Percentiles rank a stretch among this genome's conserved stretches.
Evolutionary conservation across 1,140 invertebrate species (phyloP).

Genomic region (Caenorhabditis tropicalis): DNA sequence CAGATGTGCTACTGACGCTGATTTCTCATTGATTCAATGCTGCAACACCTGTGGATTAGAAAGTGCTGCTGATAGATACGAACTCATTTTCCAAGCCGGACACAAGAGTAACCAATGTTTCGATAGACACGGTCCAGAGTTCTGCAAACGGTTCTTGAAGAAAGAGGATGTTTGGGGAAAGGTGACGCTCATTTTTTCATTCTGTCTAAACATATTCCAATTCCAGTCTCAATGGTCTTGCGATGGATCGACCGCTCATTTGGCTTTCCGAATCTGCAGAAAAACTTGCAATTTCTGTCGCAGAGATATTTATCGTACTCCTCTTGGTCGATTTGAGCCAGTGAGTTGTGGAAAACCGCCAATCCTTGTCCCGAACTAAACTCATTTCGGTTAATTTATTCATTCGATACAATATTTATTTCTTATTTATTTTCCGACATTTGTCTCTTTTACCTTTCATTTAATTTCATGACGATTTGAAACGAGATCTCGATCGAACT

Average conservation of each 20-base stretch:
- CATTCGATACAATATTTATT: background rate
- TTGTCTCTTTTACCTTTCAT: background rate
- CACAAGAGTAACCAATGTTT: conserved; percentile 52
- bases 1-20: conserved; percentile 53
- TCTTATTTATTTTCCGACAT: background rate
- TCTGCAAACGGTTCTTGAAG: conserved; percentile 53
- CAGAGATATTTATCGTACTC: conserved; percentile 51
- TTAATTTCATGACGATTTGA: background rate
- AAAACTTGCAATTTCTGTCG: conserved; percentile 58
- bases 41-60: conserved; percentile 58
- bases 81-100: conserved; percentile 53
- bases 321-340: conserved; percentile 40
- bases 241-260: conserved; percentile 50
- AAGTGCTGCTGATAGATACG: conserved; percentile 54
- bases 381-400: background rate
- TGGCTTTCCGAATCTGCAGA: conserved; percentile 58
- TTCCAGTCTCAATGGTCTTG: conserved; percentile 50
- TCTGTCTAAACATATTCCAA: background rate
- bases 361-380: conserved; percentile 33
- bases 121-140: conserved; percentile 52
- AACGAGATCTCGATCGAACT: conserved; percentile 36
- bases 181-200: background rate
- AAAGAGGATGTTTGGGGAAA: conserved; percentile 53
- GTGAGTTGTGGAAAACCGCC: conserved; percentile 42
- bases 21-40: conserved; percentile 59